These are phyloP conservation scores for Bimastos eiseni DNA, from an alignment of 2,888 invertebrate genomes.

Conservation along the genomic window DNA sequence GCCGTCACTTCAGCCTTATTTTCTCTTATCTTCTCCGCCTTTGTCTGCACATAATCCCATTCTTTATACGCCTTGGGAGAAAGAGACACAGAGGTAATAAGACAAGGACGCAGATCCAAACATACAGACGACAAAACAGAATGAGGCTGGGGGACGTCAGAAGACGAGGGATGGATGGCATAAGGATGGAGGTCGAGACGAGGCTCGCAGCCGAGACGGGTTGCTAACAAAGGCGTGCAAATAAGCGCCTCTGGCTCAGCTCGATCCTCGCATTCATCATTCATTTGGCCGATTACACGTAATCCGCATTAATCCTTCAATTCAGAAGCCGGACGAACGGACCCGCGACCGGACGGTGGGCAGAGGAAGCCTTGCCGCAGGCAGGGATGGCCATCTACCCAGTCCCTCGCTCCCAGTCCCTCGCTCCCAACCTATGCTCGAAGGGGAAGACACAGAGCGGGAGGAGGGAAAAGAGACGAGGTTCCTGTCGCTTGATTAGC, in stretches of 20 bases:
- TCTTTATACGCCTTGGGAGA: not conserved
- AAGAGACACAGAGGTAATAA: not conserved
- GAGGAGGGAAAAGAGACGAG: not conserved
- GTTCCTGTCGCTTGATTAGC: constrained; percentile 3
- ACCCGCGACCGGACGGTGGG: not conserved
- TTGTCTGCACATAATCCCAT: not conserved
- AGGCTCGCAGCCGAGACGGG: not conserved
- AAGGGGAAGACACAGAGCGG: not conserved
- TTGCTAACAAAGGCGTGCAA: not conserved
- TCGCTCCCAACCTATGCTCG: too few relatives aligned
- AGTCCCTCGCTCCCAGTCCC: not conserved
- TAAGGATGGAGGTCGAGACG: not conserved
- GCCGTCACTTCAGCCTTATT: not conserved
- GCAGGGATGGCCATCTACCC: not conserved
- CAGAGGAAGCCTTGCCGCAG: not conserved
- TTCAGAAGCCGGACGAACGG: not conserved
- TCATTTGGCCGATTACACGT: constrained; percentile 14
- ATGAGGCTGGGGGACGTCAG: too few relatives aligned
- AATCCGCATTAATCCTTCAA: constrained; percentile 22
- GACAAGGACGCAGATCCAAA: not conserved
- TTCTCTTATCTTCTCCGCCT: not conserved
- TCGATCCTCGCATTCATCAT: constrained; percentile 8
- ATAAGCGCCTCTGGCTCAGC: constrained; percentile 5
- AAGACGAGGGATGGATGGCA: not conserved
- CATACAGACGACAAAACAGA: not conserved